phyloP scores from a whole-genome alignment of 2,113 vertebrate genomes.

The Monopterus albus region DNA sequence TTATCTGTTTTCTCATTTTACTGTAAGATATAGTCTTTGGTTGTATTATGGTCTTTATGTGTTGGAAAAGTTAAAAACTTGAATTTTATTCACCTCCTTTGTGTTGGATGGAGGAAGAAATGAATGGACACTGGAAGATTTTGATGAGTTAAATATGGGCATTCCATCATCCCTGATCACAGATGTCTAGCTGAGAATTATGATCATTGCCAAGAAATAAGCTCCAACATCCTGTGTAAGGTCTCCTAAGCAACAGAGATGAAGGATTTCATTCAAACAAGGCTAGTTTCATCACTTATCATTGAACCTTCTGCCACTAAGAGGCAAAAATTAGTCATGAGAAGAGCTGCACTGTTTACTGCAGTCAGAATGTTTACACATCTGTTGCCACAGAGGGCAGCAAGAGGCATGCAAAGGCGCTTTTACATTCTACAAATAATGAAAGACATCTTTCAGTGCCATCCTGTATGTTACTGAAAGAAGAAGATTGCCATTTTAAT shows the following conservation, averaged over 20 bases:
- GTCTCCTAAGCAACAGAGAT: slow-evolving; percentile 8
- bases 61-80: background rate
- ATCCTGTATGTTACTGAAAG: background rate
- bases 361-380: background rate
- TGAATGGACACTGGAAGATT: too few relatives aligned
- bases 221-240: background rate
- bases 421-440: background rate
- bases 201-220: too few relatives aligned
- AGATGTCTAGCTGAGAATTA: too few relatives aligned
- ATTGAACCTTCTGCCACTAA: background rate
- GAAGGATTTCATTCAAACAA: background rate
- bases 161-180: too few relatives aligned
- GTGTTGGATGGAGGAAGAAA: too few relatives aligned
- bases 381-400: background rate
- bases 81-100: too few relatives aligned
- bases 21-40: too few relatives aligned
- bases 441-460: background rate
- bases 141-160: too few relatives aligned
- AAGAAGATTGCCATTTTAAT: background rate
- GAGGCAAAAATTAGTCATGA: background rate
- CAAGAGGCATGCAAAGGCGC: slow-evolving; percentile 2
- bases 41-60: too few relatives aligned
- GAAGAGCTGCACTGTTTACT: background rate
- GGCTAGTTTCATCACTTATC: background rate
- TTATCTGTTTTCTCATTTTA: too few relatives aligned